phyloP scores from a whole-genome alignment of 2,888 invertebrate genomes.

The Phragmatobia fuliginosa region DNA sequence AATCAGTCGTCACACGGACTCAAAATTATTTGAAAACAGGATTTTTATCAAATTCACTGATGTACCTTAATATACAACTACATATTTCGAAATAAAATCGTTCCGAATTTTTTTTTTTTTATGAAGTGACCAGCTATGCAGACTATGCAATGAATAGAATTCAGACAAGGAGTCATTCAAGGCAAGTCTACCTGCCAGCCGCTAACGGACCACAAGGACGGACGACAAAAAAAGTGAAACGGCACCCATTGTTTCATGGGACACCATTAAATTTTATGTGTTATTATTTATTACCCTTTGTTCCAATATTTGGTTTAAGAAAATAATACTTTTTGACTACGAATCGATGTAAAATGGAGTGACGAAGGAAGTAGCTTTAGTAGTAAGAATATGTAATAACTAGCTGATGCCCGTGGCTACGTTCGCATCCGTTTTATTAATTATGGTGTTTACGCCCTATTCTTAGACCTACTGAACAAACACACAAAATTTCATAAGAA shows the following conservation, averaged over 20 bases:
- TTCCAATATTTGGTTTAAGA: slow-evolving; percentile 52
- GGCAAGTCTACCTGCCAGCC: slow-evolving; percentile 62
- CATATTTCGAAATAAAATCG: neutral
- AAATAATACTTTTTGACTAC: slow-evolving; percentile 31
- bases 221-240: slow-evolving; percentile 62
- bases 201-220: slow-evolving; percentile 69
- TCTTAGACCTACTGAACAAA: no score
- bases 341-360: slow-evolving; percentile 22
- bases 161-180: slow-evolving; percentile 57
- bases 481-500: no score
- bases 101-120: neutral
- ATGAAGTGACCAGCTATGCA: neutral
- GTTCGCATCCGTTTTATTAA: no score
- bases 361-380: neutral
- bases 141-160: slow-evolving; percentile 1
- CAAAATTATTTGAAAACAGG: no score
- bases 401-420: no score
- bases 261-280: slow-evolving; percentile 67
- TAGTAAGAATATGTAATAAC: neutral
- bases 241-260: slow-evolving; percentile 70
- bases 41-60: no score
- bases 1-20: no score
- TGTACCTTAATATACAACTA: neutral
- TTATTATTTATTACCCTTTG: slow-evolving; percentile 70
- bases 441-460: no score